These are phyloP conservation scores for Plutella xylostella DNA, from an alignment of 2,888 invertebrate genomes.

Conservation along the genomic window DNA sequence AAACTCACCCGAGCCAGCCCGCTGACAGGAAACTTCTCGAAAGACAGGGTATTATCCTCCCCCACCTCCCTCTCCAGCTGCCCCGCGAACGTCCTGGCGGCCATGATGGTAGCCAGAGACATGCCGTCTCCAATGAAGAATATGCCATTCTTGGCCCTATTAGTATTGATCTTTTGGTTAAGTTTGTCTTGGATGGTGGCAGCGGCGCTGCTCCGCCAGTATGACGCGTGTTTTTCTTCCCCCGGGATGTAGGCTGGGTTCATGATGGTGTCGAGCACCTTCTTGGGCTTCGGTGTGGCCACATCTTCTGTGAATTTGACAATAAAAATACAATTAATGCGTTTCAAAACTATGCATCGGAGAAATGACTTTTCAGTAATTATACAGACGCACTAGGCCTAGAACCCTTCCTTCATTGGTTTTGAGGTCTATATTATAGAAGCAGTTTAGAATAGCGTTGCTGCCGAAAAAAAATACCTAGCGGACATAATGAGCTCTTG, in stretches of 20 bases:
- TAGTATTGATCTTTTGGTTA: slow-evolving; percentile 28
- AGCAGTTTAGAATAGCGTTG: too few species aligned
- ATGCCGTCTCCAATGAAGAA: slow-evolving; percentile 84
- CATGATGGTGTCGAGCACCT: slow-evolving; percentile 50
- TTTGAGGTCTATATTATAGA: too few species aligned
- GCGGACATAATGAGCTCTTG: too few species aligned
- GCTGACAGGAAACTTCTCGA: slow-evolving; percentile 76
- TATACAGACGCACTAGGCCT: too few species aligned
- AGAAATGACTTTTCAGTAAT: too few species aligned
- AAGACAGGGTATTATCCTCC: slow-evolving; percentile 73
- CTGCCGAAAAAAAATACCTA: too few species aligned
- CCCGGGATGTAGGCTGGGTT: slow-evolving; percentile 42
- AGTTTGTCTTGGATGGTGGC: slow-evolving; percentile 28
- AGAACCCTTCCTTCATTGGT: too few species aligned
- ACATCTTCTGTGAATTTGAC: background rate
- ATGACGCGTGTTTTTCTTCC: slow-evolving; percentile 51
- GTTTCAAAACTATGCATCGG: background rate
- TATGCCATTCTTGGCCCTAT: slow-evolving; percentile 77
- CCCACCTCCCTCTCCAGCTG: slow-evolving; percentile 68
- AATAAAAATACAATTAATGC: background rate
- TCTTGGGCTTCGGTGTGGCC: slow-evolving; percentile 37
- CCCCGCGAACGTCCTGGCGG: slow-evolving; percentile 76
- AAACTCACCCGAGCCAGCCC: slow-evolving; percentile 75
- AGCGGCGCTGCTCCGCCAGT: slow-evolving; percentile 43
- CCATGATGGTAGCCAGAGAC: slow-evolving; percentile 80